Evolutionary conservation across 2,888 invertebrate genomes (phyloP).

Genomic region (Drosophila helvetica): DNA sequence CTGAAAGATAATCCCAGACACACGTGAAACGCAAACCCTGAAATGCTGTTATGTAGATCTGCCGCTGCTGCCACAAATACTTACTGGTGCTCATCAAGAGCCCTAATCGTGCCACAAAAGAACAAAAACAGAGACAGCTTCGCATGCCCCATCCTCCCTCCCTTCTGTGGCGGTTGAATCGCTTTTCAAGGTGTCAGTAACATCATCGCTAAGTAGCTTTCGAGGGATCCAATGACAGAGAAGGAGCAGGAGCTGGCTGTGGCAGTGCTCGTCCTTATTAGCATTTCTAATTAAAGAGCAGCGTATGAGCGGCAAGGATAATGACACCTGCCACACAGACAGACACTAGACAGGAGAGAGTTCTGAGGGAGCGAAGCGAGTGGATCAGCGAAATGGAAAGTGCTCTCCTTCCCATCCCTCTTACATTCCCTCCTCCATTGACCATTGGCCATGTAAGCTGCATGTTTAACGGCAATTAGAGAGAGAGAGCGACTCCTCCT

Average conservation of each 20-base stretch:
- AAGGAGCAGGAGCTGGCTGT: neutral
- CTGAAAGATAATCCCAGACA: neutral
- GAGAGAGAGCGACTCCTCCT: neutral
- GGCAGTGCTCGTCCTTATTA: constrained; percentile 62
- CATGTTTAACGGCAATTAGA: constrained; percentile 65
- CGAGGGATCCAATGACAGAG: constrained; percentile 16
- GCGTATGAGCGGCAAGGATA: constrained; percentile 69
- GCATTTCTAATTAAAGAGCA: constrained; percentile 78
- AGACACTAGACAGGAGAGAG: neutral
- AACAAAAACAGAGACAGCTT: constrained; percentile 39
- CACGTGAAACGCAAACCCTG: neutral
- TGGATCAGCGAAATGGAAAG: constrained; percentile 42
- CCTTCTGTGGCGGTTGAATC: constrained; percentile 37
- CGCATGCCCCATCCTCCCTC: neutral
- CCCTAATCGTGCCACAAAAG: constrained; percentile 51
- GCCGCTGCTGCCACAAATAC: neutral
- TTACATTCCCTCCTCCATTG: neutral
- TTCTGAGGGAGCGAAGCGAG: constrained; percentile 10
- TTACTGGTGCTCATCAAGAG: constrained; percentile 24
- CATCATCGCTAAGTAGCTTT: constrained; percentile 62
- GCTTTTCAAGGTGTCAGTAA: constrained; percentile 66
- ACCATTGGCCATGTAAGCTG: constrained; percentile 61
- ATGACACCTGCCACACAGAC: constrained; percentile 66
- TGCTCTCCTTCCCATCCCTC: neutral
- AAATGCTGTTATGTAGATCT: constrained; percentile 33